Conservation (phyloP, 1,140 invertebrate species). For the Trichonephila clavata region DNA sequence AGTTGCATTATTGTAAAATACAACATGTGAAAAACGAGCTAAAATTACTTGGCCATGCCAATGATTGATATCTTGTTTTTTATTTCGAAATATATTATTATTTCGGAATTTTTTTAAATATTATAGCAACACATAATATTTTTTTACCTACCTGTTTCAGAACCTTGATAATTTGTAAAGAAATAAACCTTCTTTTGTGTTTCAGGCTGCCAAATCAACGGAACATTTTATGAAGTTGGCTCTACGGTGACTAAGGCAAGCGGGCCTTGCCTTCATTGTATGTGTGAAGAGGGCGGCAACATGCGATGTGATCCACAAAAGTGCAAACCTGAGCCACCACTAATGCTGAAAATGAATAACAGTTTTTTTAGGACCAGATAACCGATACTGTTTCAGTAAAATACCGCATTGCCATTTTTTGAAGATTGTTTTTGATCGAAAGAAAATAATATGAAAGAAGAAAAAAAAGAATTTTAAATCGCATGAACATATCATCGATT, state of each 20-base stretch:
- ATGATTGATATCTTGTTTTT: too few relatives aligned
- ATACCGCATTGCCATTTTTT: not conserved
- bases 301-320: slow-evolving; percentile 95
- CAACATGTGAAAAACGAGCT: too few relatives aligned
- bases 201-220: slow-evolving; percentile 90
- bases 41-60: too few relatives aligned
- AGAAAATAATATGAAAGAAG: slow-evolving; percentile 13
- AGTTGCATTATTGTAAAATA: too few relatives aligned
- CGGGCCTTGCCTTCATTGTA: slow-evolving; percentile 94
- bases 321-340: slow-evolving; percentile 92
- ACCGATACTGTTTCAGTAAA: not conserved
- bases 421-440: not conserved
- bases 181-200: not conserved
- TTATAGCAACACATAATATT: too few relatives aligned
- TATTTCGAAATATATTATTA: too few relatives aligned
- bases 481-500: slow-evolving; percentile 21
- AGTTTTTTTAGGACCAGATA: slow-evolving; percentile 73
- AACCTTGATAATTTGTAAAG: too few relatives aligned
- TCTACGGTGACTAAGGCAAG: slow-evolving; percentile 91
- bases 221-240: slow-evolving; percentile 90
- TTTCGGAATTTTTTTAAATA: too few relatives aligned
- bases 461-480: not conserved
- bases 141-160: too few relatives aligned
- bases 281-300: slow-evolving; percentile 86
- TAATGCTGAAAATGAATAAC: slow-evolving; percentile 82